Base-by-base conservation (phyloP, 2,113 vertebrate species). In the Eclectus roratus region DNA sequence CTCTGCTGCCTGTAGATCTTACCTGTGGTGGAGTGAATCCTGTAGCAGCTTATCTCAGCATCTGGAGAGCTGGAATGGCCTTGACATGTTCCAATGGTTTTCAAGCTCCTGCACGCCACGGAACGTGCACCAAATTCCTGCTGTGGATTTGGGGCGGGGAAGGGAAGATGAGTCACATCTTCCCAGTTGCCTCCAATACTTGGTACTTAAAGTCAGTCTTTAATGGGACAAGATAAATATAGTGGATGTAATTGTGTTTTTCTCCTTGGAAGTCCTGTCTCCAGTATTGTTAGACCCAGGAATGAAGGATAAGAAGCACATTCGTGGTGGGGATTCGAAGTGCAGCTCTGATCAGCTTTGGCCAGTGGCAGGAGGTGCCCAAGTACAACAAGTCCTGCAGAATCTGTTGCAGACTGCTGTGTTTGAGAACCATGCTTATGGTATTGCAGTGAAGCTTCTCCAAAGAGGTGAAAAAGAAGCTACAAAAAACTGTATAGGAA, bases 111-210 rank as follows among this genome's bases (percentile, higher is more conserved):
- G 24, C 77, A 69, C 0, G 58, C 81, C 11, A 0, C 5, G 53
- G n/a, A 78, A 25, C 33, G 2, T 21, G 21, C 76, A 28, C 13
- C 0, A 4, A 73, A 78, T 77, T 94, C 82, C 77, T 71, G 0
- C 50, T 17, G 35, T n/a, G 80, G 44, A 14, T 83, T 61, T 64
- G 65, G 39, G 53, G 39, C 0, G 2, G 87, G 92, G 86, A 86
- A 28, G 56, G 81, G 78, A 91, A 70, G 87, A 18, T 95, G 96
- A 96, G n/a, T 96, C 96, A 95, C 16, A 1, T 71, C 47, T 94
- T 83, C 90, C 85, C 25, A 3, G 28, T 35, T 79, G 70, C 76
- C 52, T 86, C 20, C 6, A 6, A 3, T 87, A 78, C 43, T 49
- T 24, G 43, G 24, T 80, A 84, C 92, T 96, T 95, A 94, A 79